Base-by-base conservation (phyloP, 2,888 invertebrate species). In the Tiphia femorata region DNA sequence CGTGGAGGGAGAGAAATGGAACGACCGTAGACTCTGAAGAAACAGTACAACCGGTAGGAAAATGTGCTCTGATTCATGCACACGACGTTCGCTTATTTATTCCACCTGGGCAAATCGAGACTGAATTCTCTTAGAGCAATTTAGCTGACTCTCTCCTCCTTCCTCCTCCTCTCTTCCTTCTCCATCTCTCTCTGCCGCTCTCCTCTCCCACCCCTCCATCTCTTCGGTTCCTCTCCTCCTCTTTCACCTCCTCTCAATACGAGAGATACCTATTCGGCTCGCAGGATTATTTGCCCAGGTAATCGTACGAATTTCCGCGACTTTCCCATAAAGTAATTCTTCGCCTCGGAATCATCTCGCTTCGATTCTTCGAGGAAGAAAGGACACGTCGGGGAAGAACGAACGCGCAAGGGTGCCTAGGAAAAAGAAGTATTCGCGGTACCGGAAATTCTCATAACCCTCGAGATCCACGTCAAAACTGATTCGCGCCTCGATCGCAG, bases 1-100 rank as follows among this genome's bases (percentile, higher is more conserved):
- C 27, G 41, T 29, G 17, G 29, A 16, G 21, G 54, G 27, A 41
- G 17, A 19, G 27, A 40, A 40, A 16, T 33, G 19, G 4, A 21
- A 46, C 6, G 33, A 33, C n/a, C 4, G 23, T 12, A 33, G 41
- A n/a, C 10, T n/a, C n/a, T 16, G 25, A 41, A 12, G 44, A 27
- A 2, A 2, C 23, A 42, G 38, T 30, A 29, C 21, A 35, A 47
- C 29, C 40, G 43, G 35, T 30, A 38, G 43, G 61, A 54, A 60
- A 70, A 58, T 50, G 64, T 40, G 49, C 58, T 50, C 59, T 63
- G 62, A 70, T 66, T 73, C 63, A 58, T 43, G 56, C 46, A 43
- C 55, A 58, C 50, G 63, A 67, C 61, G 60, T 64, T 71, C 59
- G 62, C 62, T 72, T 67, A 66, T 71, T 73, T 67, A 73, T 73